Evolutionary conservation across 2,113 vertebrate species (phyloP), one percentile per base, ranked within the genome.

Genomic region (Porphyrio hochstetteri): DNA sequence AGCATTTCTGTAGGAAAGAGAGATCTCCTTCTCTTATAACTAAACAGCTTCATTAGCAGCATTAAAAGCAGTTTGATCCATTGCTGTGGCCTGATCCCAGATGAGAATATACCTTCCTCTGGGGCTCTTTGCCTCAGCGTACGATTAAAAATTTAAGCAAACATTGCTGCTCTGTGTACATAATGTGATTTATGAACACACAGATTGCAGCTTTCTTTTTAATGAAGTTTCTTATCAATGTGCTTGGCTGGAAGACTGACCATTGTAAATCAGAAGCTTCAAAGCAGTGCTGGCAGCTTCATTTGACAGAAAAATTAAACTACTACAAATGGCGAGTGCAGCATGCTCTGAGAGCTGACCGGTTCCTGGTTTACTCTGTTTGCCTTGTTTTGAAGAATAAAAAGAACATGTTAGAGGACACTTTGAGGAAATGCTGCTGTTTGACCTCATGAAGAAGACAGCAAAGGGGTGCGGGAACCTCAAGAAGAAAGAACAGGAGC

Each of bases 181-280:
- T 28, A 46, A 29, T 20, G 31, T 83, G 87, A 92, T 95, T 93
- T 94, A 94, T 1, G 4, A 20, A 40, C 31, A 42, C 19, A 2
- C 15, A 40, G 72, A 75, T 14, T 31, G 28, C 69, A 88, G 57
- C 74, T 91, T 86, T 79, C 67, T 87, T 53, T 86, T 88, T 92
- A 94, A 95, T 83, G 83, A 86, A 84, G 89, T 95, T 93, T 85
- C 44, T 83, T 92, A 57, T 76, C 65, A 60, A 24, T 42, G 65
- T 3, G 3, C 38, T 70, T 89, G 68, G 55, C 80, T 84, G 53
- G 56, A 68, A 81, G 77, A 89, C 25, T 86, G 92, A 42, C 83
- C 61, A 14, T 20, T 60, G 86, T 92, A 91, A 89, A 93, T 86
- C 60, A 76, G 82, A 36, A 57, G 31, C 71, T 88, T 83, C 70